Conservation (phyloP, 1,140 invertebrate genomes). For the Bombus cullumanus region DNA sequence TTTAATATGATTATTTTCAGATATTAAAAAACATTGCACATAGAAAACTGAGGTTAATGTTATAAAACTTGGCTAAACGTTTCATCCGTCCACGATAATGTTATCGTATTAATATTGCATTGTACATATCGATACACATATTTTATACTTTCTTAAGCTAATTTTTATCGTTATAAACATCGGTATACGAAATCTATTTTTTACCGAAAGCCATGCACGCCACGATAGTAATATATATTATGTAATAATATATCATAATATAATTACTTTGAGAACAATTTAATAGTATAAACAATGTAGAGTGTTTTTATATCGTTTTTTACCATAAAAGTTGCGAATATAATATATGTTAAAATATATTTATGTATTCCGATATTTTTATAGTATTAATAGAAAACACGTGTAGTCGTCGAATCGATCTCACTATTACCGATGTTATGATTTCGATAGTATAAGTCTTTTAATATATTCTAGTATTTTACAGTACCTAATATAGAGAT, state of each 20-base stretch:
- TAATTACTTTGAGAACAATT: neutral
- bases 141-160: conserved; percentile 52
- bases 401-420: conserved; percentile 54
- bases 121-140: conserved; percentile 45
- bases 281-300: neutral
- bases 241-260: neutral
- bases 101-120: conserved; percentile 39
- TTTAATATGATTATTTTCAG: neutral
- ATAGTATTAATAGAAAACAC: conserved; percentile 24
- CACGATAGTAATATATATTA: conserved; percentile 31
- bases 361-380: neutral
- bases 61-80: conserved; percentile 15
- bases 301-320: neutral
- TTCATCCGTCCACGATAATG: conserved; percentile 63
- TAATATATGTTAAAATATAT: conserved; percentile 18
- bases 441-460: conserved; percentile 41
- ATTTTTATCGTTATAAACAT: conserved; percentile 20
- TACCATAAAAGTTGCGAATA: neutral
- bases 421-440: conserved; percentile 50
- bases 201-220: neutral
- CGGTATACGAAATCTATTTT: conserved; percentile 10
- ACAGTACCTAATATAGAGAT: conserved; percentile 25
- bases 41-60: conserved; percentile 14
- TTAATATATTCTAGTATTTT: conserved; percentile 24
- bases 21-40: conserved; percentile 18